Percentiles rank a stretch among this genome's conserved stretches.
Conservation (phyloP, 2,888 invertebrate genomes). For the Steromphala cineraria region DNA sequence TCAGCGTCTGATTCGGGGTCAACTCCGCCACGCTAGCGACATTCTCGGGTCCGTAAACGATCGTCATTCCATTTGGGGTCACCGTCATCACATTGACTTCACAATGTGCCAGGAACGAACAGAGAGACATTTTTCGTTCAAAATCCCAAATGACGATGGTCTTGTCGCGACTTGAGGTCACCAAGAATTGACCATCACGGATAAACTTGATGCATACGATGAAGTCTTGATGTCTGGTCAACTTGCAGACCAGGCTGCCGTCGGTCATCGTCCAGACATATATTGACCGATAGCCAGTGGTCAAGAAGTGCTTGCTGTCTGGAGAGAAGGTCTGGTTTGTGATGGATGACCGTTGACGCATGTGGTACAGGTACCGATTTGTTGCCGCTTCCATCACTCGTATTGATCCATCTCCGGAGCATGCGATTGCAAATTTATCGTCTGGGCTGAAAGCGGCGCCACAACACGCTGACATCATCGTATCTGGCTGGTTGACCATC, state of each 20-base stretch:
- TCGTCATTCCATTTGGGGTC: conserved; percentile 39
- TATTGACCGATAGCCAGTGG: conserved; percentile 58
- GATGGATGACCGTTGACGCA: conserved; percentile 57
- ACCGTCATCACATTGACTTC: conserved; percentile 48
- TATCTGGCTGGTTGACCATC: conserved; percentile 46
- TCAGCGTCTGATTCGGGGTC: conserved; percentile 50
- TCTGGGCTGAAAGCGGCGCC: conserved; percentile 55
- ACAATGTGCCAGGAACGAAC: conserved; percentile 52
- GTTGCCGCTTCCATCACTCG: conserved; percentile 47
- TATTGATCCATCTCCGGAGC: conserved; percentile 55
- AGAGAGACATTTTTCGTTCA: conserved; percentile 44
- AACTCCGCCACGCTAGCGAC: conserved; percentile 51
- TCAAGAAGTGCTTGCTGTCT: conserved; percentile 52
- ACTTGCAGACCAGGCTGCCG: conserved; percentile 52
- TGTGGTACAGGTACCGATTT: conserved; percentile 46
- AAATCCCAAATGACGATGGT: conserved; percentile 60
- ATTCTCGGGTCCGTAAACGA: conserved; percentile 55
- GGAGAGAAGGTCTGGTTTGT: conserved; percentile 46
- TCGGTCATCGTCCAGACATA: conserved; percentile 58
- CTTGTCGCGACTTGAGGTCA: conserved; percentile 57
- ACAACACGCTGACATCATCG: conserved; percentile 47
- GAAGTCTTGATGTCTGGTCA: conserved; percentile 60
- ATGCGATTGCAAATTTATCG: conserved; percentile 50
- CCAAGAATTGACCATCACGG: conserved; percentile 47
- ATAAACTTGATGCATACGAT: conserved; percentile 54